These are phyloP conservation scores for Solea senegalensis DNA, from an alignment of 2,113 vertebrate genomes.

Conservation along the genomic window DNA sequence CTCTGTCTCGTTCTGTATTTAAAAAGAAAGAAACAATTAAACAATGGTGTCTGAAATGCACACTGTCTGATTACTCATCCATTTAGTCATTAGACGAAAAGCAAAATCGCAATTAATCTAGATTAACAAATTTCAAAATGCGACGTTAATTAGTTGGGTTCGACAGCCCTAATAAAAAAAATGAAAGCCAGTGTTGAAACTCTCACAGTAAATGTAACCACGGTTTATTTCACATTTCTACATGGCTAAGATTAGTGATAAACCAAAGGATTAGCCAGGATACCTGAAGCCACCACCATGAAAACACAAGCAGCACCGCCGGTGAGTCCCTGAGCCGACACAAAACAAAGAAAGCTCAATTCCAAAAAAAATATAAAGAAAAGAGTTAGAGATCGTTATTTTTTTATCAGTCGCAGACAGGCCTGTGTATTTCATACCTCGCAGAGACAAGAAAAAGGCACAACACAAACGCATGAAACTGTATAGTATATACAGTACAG, in stretches of 20 bases:
- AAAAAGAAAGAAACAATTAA: no score
- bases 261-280: neutral
- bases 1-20: no score
- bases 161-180: no score
- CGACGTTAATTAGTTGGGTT: no score
- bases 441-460: conserved; percentile 24
- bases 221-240: conserved; percentile 15
- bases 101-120: no score
- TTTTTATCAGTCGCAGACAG: conserved; percentile 44
- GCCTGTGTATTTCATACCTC: conserved; percentile 10
- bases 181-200: no score
- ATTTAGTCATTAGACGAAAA: no score
- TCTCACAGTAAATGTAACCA: neutral
- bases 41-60: no score
- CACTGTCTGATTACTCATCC: no score
- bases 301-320: neutral
- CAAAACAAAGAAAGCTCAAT: conserved; percentile 5
- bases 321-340: neutral
- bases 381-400: conserved; percentile 17
- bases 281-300: conserved; percentile 4
- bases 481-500: no score
- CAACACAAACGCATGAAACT: conserved; percentile 21
- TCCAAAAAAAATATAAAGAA: conserved; percentile 37
- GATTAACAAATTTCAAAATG: no score
- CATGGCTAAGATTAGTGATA: neutral